Conservation (phyloP, 2,888 invertebrate genomes). For the Quadroppia sp. region DNA sequence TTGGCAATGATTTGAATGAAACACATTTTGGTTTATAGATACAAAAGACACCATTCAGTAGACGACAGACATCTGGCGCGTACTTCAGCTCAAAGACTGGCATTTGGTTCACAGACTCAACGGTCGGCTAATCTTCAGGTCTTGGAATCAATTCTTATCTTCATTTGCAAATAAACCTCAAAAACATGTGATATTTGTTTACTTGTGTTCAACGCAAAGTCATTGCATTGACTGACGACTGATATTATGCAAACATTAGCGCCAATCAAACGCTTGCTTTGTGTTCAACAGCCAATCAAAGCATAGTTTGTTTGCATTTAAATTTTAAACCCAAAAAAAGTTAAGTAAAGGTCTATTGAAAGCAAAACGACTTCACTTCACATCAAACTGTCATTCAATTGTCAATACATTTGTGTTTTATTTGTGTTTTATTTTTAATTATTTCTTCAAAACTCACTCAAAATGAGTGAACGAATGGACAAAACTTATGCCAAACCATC, state of each 20-base stretch:
- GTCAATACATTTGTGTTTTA: not conserved
- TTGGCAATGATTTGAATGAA: conserved; percentile 48
- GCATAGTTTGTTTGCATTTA: not conserved
- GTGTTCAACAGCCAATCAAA: not conserved
- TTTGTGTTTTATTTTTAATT: not conserved
- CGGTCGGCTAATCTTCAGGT: not conserved
- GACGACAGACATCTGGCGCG: conserved; percentile 59
- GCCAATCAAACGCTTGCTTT: not conserved
- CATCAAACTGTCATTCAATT: conserved; percentile 1
- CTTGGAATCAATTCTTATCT: too few species aligned
- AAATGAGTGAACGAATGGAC: not conserved
- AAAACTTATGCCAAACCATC: not conserved
- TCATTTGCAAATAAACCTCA: not conserved
- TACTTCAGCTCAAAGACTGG: conserved; percentile 27
- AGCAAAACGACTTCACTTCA: not conserved
- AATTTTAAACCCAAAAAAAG: not conserved
- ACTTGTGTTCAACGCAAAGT: too few species aligned
- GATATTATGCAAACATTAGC: too few species aligned
- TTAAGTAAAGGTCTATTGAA: not conserved
- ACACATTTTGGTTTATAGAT: conserved; percentile 71
- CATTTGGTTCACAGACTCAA: not conserved
- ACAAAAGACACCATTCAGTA: conserved; percentile 70
- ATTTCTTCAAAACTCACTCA: not conserved
- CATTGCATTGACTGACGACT: too few species aligned
- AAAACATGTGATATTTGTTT: not conserved